phyloP scores from a whole-genome alignment of 2,113 vertebrate species.

The Jaculus jaculus region DNA sequence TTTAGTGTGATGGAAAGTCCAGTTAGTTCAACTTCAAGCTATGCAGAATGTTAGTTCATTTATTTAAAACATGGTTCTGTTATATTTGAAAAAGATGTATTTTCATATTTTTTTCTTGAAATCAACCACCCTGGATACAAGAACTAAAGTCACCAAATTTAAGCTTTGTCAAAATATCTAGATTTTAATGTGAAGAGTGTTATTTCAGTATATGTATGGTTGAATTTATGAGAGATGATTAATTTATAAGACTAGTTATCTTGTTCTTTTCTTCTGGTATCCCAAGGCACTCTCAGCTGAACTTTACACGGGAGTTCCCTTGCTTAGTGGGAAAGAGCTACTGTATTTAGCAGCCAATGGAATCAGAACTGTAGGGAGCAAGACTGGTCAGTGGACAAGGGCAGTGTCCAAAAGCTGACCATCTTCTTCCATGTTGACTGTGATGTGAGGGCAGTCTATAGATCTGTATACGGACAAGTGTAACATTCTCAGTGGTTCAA shows the following conservation, averaged over 20 bases:
- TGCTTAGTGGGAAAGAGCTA: background rate
- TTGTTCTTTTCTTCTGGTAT: background rate
- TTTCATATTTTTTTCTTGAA: background rate
- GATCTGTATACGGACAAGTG: background rate
- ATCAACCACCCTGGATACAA: background rate
- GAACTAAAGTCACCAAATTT: background rate
- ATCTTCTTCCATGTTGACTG: background rate
- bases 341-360: background rate
- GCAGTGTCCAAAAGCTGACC: accelerated
- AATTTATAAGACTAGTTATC: background rate
- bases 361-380: background rate
- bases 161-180: background rate
- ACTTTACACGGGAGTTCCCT: background rate
- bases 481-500: background rate
- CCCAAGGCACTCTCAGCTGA: background rate
- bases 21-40: background rate
- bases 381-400: accelerated
- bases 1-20: background rate
- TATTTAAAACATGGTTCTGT: background rate
- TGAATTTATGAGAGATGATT: background rate
- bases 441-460: background rate
- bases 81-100: background rate
- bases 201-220: background rate
- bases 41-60: background rate
- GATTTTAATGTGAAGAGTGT: background rate